A percentile compares a stretch with the other conserved stretches of the same genome.
phyloP scores from a whole-genome alignment of 2,113 vertebrate species.

The Sporophila hypoxantha region DNA sequence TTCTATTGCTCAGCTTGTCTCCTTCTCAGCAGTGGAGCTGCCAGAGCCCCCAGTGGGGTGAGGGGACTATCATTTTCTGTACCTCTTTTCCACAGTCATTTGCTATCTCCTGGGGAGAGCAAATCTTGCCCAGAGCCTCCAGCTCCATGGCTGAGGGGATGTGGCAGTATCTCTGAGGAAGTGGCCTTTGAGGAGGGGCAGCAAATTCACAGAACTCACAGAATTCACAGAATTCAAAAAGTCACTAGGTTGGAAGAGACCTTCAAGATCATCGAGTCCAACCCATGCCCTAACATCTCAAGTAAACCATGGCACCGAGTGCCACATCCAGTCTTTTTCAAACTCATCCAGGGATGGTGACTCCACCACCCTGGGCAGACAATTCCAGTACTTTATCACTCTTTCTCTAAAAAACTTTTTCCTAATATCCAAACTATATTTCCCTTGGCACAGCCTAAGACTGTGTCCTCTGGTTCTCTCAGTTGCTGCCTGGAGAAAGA shows the following conservation, averaged over 20 bases:
- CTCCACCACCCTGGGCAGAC: background rate
- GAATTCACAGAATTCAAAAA: background rate
- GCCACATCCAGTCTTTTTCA: background rate
- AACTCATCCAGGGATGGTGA: background rate
- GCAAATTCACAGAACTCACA: background rate
- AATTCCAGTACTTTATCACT: background rate
- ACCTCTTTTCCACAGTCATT: background rate
- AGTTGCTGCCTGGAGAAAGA: background rate
- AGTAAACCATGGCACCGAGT: background rate
- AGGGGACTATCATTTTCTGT: background rate
- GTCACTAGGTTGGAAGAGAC: background rate
- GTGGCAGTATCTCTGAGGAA: background rate
- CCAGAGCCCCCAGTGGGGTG: background rate
- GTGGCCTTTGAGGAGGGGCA: background rate
- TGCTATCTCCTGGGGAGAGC: background rate
- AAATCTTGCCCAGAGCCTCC: background rate
- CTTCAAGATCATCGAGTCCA: background rate
- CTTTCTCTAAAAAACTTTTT: background rate
- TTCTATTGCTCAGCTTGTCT: background rate
- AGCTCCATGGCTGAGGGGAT: background rate
- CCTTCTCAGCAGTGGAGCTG: background rate
- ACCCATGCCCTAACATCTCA: too few species aligned
- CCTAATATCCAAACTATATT: background rate
- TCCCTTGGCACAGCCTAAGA: background rate
- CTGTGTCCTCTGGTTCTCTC: background rate